These are phyloP conservation scores for Atlantisia rogersi DNA, from an alignment of 2,113 vertebrate genomes.

Conservation along the genomic window DNA sequence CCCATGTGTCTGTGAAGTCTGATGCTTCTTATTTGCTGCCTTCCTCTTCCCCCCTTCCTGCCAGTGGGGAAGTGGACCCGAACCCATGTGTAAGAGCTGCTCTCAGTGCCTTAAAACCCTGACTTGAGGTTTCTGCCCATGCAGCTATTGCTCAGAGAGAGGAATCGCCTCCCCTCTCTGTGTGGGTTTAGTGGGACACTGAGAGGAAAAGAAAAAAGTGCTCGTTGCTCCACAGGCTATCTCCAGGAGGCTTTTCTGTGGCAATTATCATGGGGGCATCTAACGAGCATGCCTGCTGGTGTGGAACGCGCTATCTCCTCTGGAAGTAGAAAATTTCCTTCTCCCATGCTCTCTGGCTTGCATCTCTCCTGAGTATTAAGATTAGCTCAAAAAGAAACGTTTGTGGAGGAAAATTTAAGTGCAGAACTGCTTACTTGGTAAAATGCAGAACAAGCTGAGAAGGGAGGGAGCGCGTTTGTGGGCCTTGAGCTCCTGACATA, in stretches of 20 bases:
- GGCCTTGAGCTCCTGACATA: background rate
- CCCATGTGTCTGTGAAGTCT: fast-evolving
- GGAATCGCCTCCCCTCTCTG: background rate
- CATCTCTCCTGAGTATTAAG: background rate
- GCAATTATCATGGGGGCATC: background rate
- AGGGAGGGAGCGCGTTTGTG: fast-evolving
- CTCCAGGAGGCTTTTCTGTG: background rate
- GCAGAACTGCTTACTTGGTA: background rate
- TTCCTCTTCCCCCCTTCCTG: background rate
- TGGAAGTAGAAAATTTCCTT: background rate
- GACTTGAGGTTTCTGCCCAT: fast-evolving
- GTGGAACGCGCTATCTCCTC: background rate
- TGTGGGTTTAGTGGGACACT: fast-evolving
- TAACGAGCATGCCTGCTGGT: background rate
- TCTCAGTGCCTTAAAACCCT: background rate
- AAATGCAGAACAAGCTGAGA: background rate
- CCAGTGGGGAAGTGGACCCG: fast-evolving
- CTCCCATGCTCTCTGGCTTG: background rate
- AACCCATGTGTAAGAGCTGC: fast-evolving
- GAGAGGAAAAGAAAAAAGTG: background rate
- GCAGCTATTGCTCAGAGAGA: background rate
- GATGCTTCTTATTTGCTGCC: fast-evolving
- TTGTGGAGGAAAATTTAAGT: background rate
- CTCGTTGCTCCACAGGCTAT: background rate
- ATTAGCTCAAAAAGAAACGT: background rate